Percentiles rank a stretch among this genome's conserved stretches.
Evolutionary conservation across 2,113 vertebrate species (phyloP).

Genomic region (Chrysochloris asiatica): DNA sequence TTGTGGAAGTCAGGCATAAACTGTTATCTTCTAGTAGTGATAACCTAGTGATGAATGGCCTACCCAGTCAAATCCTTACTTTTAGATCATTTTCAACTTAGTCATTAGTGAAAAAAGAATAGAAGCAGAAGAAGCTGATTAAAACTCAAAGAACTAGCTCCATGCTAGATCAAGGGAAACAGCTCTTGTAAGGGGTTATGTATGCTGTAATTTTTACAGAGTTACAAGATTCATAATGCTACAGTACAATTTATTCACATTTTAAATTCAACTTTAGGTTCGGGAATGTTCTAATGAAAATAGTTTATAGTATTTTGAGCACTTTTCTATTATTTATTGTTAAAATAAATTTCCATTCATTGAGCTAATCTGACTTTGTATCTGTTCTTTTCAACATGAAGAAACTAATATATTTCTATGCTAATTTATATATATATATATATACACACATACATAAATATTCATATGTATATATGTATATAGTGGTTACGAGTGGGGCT

Average conservation of each 20-base stretch:
- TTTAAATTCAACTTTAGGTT: neutral
- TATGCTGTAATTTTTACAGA: neutral
- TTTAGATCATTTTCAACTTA: neutral
- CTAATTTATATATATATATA: too few relatives aligned
- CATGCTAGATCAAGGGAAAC: neutral
- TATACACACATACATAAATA: too few relatives aligned
- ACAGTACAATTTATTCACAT: neutral
- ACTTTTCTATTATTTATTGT: neutral
- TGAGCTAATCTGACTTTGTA: neutral
- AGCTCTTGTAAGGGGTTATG: neutral
- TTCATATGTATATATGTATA: too few relatives aligned
- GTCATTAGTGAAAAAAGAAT: neutral
- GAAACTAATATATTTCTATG: too few relatives aligned
- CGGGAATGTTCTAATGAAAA: neutral
- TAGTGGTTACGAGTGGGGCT: too few relatives aligned
- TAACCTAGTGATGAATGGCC: too few relatives aligned
- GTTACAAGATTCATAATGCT: neutral
- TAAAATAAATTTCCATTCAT: slow-evolving; percentile 9
- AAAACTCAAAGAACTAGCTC: neutral
- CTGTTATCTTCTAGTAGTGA: too few relatives aligned
- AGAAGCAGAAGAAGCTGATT: neutral
- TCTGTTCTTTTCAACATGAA: neutral
- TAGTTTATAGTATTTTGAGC: neutral
- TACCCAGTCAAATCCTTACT: neutral
- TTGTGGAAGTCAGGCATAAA: too few relatives aligned